These are phyloP conservation scores for Sylvietta virens DNA, from an alignment of 2,113 vertebrate species.

Conservation along the genomic window DNA sequence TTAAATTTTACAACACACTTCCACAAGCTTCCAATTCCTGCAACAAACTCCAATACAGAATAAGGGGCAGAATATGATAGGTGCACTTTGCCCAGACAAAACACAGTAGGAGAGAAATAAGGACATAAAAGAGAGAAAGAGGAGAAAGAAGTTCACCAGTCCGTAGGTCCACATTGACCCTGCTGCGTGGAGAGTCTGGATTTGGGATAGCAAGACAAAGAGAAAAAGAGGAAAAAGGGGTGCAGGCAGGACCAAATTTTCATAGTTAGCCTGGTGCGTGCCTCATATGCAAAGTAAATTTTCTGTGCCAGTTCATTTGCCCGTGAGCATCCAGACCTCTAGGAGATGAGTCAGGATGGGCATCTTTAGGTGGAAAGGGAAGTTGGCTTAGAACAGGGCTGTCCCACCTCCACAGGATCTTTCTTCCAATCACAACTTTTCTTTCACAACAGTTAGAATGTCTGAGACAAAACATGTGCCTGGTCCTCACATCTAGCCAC, in stretches of 20 bases:
- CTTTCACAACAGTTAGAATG: background rate
- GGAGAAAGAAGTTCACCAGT: background rate
- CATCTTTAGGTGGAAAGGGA: background rate
- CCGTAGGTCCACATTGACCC: background rate
- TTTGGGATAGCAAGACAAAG: background rate
- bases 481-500: background rate
- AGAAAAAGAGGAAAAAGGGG: background rate
- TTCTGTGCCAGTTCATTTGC: rapidly evolving
- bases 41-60: background rate
- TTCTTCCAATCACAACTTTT: background rate
- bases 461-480: background rate
- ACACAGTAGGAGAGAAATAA: background rate
- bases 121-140: background rate
- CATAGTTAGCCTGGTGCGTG: background rate
- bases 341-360: background rate
- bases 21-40: background rate
- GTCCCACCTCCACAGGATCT: background rate
- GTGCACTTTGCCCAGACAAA: background rate
- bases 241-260: background rate
- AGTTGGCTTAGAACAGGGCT: background rate
- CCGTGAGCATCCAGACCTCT: background rate
- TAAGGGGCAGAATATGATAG: background rate
- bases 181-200: background rate
- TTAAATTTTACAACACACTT: background rate
- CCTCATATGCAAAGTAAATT: background rate